Evolutionary conservation across 2,797 vertebrate genomes (phyloP).

Genomic region (Pangasius larnaudii): DNA sequence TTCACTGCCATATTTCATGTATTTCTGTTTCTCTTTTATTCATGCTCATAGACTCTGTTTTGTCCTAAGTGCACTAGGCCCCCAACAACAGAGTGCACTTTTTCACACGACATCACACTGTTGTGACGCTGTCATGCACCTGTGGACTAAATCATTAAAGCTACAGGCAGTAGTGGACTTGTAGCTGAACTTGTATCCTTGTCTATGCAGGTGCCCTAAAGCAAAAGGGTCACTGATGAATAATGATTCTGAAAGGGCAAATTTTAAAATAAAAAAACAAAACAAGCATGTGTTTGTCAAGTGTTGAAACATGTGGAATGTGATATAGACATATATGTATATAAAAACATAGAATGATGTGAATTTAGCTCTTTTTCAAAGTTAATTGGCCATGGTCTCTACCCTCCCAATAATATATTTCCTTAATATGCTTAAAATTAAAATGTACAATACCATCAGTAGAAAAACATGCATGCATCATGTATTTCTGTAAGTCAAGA

Average conservation of each 20-base stretch:
- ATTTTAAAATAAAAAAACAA: background rate
- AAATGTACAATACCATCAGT: background rate
- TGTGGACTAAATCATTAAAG: slow-evolving; percentile 4
- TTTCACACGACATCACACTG: background rate
- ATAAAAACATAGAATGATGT: background rate
- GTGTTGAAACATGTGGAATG: background rate
- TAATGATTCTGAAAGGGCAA: background rate
- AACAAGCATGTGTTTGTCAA: background rate
- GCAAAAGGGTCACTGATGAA: background rate
- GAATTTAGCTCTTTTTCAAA: background rate
- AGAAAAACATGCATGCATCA: background rate
- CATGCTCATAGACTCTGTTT: background rate
- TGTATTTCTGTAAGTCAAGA: background rate
- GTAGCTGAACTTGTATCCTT: background rate
- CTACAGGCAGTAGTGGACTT: background rate
- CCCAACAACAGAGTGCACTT: background rate
- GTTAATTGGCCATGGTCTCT: background rate
- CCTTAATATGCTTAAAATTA: background rate
- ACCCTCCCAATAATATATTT: background rate
- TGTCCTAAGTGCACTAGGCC: background rate
- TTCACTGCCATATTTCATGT: background rate
- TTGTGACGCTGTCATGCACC: background rate
- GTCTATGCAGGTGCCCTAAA: background rate
- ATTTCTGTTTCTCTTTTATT: background rate
- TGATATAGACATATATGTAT: background rate